These are phyloP conservation scores for Drosophila tani DNA, from an alignment of 1,140 invertebrate species.

Conservation along the genomic window DNA sequence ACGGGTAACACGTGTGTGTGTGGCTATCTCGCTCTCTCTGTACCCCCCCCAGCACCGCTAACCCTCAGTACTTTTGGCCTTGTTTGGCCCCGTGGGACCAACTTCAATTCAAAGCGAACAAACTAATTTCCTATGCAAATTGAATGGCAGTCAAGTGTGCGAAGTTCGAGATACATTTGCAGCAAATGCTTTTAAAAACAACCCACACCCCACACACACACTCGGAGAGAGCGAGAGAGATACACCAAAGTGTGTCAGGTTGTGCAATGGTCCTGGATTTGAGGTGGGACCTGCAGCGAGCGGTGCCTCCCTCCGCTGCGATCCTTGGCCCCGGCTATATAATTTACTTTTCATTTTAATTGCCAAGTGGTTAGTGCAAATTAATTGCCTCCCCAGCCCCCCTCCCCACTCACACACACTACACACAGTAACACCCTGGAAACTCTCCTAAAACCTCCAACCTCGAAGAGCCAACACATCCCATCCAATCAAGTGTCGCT, in stretches of 20 bases:
- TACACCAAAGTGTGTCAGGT: slow-evolving; percentile 32
- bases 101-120: slow-evolving; percentile 83
- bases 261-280: slow-evolving; percentile 43
- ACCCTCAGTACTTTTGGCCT: slow-evolving; percentile 68
- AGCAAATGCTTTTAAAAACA: slow-evolving; percentile 81
- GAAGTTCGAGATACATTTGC: slow-evolving; percentile 82
- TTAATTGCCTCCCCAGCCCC: slow-evolving; percentile 65
- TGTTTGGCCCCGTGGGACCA: slow-evolving; percentile 79
- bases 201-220: slow-evolving; percentile 25
- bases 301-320: neutral
- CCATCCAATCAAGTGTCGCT: slow-evolving; percentile 37
- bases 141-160: slow-evolving; percentile 82
- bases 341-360: slow-evolving; percentile 83
- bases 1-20: slow-evolving; percentile 3
- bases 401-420: neutral
- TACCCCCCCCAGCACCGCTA: neutral
- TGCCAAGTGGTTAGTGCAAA: slow-evolving; percentile 76
- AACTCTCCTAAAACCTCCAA: neutral
- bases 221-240: neutral
- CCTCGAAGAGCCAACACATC: slow-evolving; percentile 11
- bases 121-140: slow-evolving; percentile 83
- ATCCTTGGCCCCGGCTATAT: slow-evolving; percentile 42
- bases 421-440: neutral
- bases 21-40: slow-evolving; percentile 1
- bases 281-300: slow-evolving; percentile 1